A percentile compares a stretch with the other conserved stretches of the same genome.
Conservation (phyloP, 2,113 vertebrate species). For the Sinosuthora webbiana region DNA sequence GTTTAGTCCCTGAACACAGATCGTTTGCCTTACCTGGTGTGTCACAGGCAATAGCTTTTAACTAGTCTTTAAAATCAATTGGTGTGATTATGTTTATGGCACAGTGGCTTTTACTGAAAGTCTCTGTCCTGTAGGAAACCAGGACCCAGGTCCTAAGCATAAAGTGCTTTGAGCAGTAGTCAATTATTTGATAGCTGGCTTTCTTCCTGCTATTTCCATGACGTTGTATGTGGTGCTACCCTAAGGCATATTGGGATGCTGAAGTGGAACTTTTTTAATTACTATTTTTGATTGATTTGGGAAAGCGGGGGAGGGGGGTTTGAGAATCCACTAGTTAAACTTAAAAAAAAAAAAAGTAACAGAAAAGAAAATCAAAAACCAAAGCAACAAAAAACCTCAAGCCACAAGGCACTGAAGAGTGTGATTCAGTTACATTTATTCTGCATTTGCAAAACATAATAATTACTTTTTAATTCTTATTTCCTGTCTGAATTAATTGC, state of each 20-base stretch:
- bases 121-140: background rate
- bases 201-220: slow-evolving; percentile 49
- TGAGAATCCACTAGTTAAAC: background rate
- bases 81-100: background rate
- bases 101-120: background rate
- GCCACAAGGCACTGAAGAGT: background rate
- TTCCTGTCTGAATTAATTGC: slow-evolving; percentile 9
- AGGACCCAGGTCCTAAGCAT: background rate
- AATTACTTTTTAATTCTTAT: background rate
- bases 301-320: rapidly evolving
- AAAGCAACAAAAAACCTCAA: background rate
- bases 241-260: slow-evolving; percentile 13
- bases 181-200: slow-evolving; percentile 32
- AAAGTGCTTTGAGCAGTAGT: background rate
- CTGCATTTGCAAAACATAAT: background rate
- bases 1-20: background rate
- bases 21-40: background rate
- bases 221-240: slow-evolving; percentile 5
- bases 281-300: slow-evolving; percentile 32
- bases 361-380: too few species aligned
- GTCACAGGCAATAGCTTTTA: slow-evolving; percentile 18
- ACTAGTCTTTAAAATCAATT: slow-evolving; percentile 23
- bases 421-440: background rate
- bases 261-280: slow-evolving; percentile 41
- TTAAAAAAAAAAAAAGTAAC: background rate